Percentiles rank a stretch among this genome's conserved stretches.
Conservation (phyloP, 2,888 invertebrate genomes). For the Patella ulyssiponensis region DNA sequence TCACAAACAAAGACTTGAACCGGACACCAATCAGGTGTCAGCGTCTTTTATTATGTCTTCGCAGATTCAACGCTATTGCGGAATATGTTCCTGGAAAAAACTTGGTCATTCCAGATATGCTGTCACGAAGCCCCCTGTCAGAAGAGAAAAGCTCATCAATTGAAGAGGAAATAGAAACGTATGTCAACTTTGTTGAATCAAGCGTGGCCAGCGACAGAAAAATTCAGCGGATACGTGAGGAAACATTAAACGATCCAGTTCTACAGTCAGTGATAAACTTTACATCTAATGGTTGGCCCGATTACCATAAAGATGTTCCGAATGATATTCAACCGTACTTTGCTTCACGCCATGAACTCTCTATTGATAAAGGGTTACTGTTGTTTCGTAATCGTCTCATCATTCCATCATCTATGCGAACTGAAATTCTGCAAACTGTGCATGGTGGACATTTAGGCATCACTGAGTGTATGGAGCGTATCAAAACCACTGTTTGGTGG, state of each 20-base stretch:
- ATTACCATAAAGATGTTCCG: slow-evolving; percentile 15
- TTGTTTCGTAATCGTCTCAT: neutral
- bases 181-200: slow-evolving; percentile 14
- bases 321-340: slow-evolving; percentile 24
- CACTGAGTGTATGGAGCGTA: neutral
- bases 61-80: slow-evolving; percentile 31
- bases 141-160: neutral
- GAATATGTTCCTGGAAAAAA: slow-evolving; percentile 37
- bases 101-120: slow-evolving; percentile 39
- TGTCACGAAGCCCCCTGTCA: slow-evolving; percentile 33
- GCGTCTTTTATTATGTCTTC: slow-evolving; percentile 40
- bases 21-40: slow-evolving; percentile 40
- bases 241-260: slow-evolving; percentile 20
- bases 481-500: neutral
- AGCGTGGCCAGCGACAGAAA: slow-evolving; percentile 24
- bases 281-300: slow-evolving; percentile 35
- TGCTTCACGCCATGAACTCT: slow-evolving; percentile 24
- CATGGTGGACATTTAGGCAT: too few relatives aligned
- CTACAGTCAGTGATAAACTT: slow-evolving; percentile 19
- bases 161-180: slow-evolving; percentile 28
- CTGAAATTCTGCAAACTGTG: too few relatives aligned
- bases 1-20: slow-evolving; percentile 43
- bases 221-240: slow-evolving; percentile 22
- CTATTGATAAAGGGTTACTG: slow-evolving; percentile 26
- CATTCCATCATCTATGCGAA: neutral